These are phyloP conservation scores for Lissonota sp. DNA, from an alignment of 2,888 invertebrate genomes.

Conservation along the genomic window DNA sequence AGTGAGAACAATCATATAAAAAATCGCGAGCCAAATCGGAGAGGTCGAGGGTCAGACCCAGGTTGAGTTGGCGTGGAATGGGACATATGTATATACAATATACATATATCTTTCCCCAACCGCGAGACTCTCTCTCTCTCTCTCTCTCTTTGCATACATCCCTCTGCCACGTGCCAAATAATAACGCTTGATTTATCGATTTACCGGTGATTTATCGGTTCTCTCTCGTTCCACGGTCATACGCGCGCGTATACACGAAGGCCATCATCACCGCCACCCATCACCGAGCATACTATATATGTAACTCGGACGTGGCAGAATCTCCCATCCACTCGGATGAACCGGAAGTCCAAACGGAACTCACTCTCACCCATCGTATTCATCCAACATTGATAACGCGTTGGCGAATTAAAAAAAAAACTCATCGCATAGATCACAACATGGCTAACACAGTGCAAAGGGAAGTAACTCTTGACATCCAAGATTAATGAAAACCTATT, in stretches of 20 bases:
- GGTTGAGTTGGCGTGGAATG: no score
- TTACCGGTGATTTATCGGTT: constrained; percentile 69
- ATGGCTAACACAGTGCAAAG: constrained; percentile 53
- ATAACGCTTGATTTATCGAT: constrained; percentile 76
- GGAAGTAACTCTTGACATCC: not conserved
- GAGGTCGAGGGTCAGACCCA: no score
- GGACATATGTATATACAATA: no score
- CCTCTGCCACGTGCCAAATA: constrained; percentile 65
- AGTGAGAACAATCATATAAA: no score
- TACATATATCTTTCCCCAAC: no score
- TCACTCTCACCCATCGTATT: constrained; percentile 14
- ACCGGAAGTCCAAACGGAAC: constrained; percentile 57
- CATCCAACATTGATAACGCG: constrained; percentile 53
- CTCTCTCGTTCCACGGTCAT: constrained; percentile 48
- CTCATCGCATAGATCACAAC: constrained; percentile 48
- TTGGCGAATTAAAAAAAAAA: constrained; percentile 25
- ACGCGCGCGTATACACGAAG: constrained; percentile 17
- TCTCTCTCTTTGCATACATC: constrained; percentile 38
- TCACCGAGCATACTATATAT: not conserved
- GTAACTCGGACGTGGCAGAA: constrained; percentile 26
- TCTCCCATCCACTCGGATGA: constrained; percentile 30
- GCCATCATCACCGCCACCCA: not conserved
- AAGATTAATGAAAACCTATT: no score
- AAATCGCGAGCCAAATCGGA: no score
- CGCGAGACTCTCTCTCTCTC: not conserved